phyloP scores from a whole-genome alignment of 2,797 vertebrate genomes.

The Microchirus variegatus region DNA sequence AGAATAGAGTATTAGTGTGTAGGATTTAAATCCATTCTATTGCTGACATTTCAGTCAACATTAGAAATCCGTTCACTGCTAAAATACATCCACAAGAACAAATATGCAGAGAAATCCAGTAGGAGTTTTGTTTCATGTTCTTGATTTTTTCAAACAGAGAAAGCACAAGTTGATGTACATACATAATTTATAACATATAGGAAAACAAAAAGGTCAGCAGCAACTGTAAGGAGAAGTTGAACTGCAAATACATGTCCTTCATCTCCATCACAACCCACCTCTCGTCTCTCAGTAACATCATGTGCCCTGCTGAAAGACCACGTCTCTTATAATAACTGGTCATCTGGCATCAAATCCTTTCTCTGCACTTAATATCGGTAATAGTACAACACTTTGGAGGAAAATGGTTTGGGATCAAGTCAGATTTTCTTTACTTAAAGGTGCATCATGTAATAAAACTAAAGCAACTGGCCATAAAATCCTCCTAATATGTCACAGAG shows the following conservation, averaged over 20 bases:
- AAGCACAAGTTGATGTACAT: neutral
- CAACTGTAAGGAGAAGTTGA: neutral
- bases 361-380: neutral
- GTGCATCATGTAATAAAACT: no score
- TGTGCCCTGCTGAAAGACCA: no score
- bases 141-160: neutral
- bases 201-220: conserved; percentile 11
- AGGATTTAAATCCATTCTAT: conserved; percentile 1
- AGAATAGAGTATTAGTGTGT: no score
- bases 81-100: no score
- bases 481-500: no score
- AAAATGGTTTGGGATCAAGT: no score
- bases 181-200: neutral
- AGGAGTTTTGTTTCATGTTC: neutral
- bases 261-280: neutral
- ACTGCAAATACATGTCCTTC: neutral
- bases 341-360: neutral
- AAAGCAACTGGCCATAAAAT: no score
- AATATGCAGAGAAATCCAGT: neutral
- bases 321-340: no score
- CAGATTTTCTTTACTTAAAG: no score
- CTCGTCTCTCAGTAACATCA: no score
- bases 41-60: conserved; percentile 10
- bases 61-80: neutral
- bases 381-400: no score